Base-by-base conservation (phyloP, 1,140 invertebrate species). In the Mactra quadrangularis region DNA sequence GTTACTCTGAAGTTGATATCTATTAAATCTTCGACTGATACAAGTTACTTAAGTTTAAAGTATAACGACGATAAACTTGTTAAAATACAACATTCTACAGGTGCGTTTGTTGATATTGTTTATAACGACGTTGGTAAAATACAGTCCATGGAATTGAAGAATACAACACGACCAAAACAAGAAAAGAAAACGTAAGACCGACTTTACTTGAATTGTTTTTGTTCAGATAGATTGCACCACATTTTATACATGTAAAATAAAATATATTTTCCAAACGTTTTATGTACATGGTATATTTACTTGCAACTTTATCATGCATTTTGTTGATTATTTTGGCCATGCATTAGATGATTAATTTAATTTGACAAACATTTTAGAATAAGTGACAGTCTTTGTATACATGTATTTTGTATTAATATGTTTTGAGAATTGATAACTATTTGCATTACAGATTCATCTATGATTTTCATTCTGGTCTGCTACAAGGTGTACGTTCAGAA, bases 41-140 rank as follows among this genome's bases (percentile, higher is more conserved):
- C 6, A 7, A 72, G 70, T 25, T 19, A n/a, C 0, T 57, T 72
- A 57, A 38, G 13, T 13, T 17, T 72, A 19, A 2, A 35, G 19
- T 72, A 72, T 27, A 47, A 72, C 1, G 25, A 72, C 11, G 22
- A 31, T 33, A 19, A 55, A 13, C 29, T 72, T 7, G 33, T 19
- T 15, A 7, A 13, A 11, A 38, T 72, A 13, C 27, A 15, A 55
- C 70, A 72, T 72, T 72, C 70, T 4, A 47, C 35, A 33, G 70
- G 70, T 19, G 9, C 50, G 1, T 72, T 55, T 17, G 33, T 72
- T 15, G 50, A 11, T 35, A 29, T 57, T 13, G n/a, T 7, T 3
- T 72, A 72, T 13, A 38, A 72, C 35, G 29, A 13, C 13, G n/a
- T 38, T 17, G 29, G 52, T 0, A 55, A 27, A 55, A 72, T 72